Percentiles rank a stretch among this genome's conserved stretches.
phyloP scores from a whole-genome alignment of 2,797 vertebrate species.

The Rallus crepitans region DNA sequence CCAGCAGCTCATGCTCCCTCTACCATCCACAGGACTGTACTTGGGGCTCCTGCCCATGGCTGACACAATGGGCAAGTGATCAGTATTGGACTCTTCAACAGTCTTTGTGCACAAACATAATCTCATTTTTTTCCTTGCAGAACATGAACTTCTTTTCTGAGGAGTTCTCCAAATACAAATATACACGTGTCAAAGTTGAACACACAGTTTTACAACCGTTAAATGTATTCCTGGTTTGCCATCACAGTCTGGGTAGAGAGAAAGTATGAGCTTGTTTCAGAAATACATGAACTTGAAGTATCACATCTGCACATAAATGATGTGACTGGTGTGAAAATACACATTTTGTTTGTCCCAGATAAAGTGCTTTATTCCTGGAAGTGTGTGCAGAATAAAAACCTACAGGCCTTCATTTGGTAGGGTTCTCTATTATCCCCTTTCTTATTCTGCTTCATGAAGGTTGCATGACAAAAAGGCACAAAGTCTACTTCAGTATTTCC shows the following conservation, averaged over 20 bases:
- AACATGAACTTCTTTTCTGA: neutral
- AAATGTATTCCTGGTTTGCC: neutral
- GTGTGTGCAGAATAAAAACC: neutral
- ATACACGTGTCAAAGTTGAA: accelerated
- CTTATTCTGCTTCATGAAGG: neutral
- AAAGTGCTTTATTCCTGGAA: neutral
- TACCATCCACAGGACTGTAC: neutral
- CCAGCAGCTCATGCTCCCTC: neutral
- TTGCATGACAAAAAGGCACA: neutral
- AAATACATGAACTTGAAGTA: neutral
- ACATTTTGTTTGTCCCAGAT: neutral
- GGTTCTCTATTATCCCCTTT: neutral
- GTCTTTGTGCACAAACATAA: accelerated
- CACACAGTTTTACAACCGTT: neutral
- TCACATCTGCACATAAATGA: neutral
- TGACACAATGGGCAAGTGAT: accelerated
- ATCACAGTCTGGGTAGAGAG: accelerated
- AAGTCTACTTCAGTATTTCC: neutral
- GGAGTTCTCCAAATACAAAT: too few species aligned
- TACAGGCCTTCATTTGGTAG: neutral
- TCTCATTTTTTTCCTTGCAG: accelerated
- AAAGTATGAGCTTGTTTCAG: neutral
- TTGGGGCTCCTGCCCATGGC: accelerated
- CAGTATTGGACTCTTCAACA: neutral
- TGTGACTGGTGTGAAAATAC: neutral